Percentiles rank a stretch among this genome's conserved stretches.
Conservation (phyloP, 2,888 invertebrate genomes). For the Apamea crenata region DNA sequence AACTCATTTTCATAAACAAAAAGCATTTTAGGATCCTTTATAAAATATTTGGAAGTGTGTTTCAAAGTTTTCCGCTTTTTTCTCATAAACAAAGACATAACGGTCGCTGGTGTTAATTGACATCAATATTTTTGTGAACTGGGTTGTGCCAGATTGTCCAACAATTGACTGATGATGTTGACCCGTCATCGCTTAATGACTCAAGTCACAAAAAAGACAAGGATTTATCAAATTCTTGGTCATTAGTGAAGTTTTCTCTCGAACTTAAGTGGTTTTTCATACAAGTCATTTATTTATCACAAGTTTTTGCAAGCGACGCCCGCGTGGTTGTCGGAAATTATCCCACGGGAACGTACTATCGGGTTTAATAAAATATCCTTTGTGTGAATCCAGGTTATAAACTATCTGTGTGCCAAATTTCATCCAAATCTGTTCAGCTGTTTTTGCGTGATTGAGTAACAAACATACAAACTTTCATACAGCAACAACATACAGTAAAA, state of each 20-base stretch:
- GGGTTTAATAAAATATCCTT: background rate
- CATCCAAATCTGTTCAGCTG: background rate
- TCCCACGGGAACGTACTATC: background rate
- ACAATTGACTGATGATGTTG: slow-evolving; percentile 13
- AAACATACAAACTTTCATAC: too few species aligned
- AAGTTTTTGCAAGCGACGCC: background rate
- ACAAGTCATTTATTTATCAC: background rate
- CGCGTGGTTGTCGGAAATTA: background rate
- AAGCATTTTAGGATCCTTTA: background rate
- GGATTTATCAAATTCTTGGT: background rate
- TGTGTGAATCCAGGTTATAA: background rate
- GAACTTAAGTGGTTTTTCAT: background rate
- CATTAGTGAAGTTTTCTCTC: slow-evolving; percentile 1
- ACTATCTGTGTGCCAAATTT: background rate
- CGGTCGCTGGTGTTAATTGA: slow-evolving; percentile 68
- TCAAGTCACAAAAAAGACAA: background rate
- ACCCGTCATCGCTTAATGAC: slow-evolving; percentile 15
- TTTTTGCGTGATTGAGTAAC: background rate
- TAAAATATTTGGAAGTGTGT: slow-evolving; percentile 26
- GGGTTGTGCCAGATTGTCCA: slow-evolving; percentile 44
- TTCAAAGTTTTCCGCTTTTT: slow-evolving; percentile 16
- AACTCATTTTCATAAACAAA: slow-evolving; percentile 8
- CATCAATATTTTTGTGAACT: slow-evolving; percentile 69
- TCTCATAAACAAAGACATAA: slow-evolving; percentile 40
- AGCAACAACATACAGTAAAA: background rate